Evolutionary conservation across 2,888 invertebrate genomes (phyloP).

Genomic region (Sesia bembeciformis): DNA sequence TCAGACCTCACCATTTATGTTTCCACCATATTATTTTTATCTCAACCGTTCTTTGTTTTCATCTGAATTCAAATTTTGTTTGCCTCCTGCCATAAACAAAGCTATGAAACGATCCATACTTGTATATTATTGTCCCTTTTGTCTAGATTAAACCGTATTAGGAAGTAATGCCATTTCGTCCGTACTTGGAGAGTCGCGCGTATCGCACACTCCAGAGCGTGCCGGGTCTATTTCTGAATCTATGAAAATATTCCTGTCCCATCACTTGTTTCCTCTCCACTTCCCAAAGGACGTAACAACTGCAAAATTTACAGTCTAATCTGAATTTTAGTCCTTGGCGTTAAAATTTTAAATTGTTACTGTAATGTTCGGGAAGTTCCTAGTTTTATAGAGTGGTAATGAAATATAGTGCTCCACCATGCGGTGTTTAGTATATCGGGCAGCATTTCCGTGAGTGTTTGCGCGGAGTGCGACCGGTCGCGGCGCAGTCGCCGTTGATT

Average conservation of each 20-base stretch:
- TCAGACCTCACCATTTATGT: too few species aligned
- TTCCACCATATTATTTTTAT: too few species aligned
- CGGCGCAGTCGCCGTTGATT: neutral
- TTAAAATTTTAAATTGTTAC: constrained; percentile 11
- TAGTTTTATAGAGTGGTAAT: constrained; percentile 5
- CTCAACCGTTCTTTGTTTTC: too few species aligned
- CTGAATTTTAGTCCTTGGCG: too few species aligned
- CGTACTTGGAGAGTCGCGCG: neutral
- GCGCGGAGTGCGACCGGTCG: neutral
- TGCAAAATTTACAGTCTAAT: too few species aligned
- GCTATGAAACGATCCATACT: too few species aligned
- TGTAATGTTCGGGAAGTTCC: constrained; percentile 3
- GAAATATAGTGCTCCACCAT: constrained; percentile 16
- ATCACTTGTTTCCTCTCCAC: constrained; percentile 25
- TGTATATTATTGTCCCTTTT: too few species aligned
- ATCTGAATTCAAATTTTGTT: too few species aligned
- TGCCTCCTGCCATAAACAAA: too few species aligned
- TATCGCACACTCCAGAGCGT: neutral
- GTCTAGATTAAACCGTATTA: neutral
- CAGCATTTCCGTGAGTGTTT: neutral
- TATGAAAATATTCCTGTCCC: constrained; percentile 54
- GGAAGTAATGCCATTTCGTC: neutral
- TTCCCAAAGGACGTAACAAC: constrained; percentile 15
- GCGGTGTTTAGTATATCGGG: neutral
- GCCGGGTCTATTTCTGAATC: constrained; percentile 41